phyloP scores from a whole-genome alignment of 2,113 vertebrate genomes.

The Apodemus speciosus region DNA sequence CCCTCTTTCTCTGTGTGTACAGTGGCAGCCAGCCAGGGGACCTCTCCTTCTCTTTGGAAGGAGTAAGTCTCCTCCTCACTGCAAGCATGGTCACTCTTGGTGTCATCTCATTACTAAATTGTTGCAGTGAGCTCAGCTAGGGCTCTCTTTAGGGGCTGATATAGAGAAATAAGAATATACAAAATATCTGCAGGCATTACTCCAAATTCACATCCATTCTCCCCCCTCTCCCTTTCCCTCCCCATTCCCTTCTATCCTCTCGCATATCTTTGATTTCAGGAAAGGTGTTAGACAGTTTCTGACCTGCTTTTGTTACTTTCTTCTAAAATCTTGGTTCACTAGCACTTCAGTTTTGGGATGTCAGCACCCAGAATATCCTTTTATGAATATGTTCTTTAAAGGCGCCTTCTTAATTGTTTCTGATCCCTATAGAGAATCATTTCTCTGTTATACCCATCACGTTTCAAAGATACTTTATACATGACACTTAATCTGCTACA shows the following conservation, averaged over 20 bases:
- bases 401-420: background rate
- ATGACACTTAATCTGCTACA: background rate
- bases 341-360: background rate
- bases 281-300: background rate
- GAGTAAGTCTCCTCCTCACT: background rate
- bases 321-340: constrained; percentile 38
- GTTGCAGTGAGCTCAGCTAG: background rate
- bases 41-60: background rate
- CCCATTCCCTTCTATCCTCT: background rate
- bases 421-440: background rate
- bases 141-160: background rate
- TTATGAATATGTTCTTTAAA: background rate
- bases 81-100: background rate
- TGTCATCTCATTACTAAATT: background rate
- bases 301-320: background rate
- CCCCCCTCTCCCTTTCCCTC: background rate
- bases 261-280: background rate
- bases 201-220: background rate
- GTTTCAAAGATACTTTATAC: background rate
- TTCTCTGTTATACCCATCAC: background rate
- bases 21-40: rapidly evolving
- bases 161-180: background rate
- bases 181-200: background rate
- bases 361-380: background rate
- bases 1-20: background rate